A percentile compares a stretch with the other conserved stretches of the same genome.
Evolutionary conservation across 2,888 invertebrate species (phyloP).

Genomic region (Ophion slaviceki): DNA sequence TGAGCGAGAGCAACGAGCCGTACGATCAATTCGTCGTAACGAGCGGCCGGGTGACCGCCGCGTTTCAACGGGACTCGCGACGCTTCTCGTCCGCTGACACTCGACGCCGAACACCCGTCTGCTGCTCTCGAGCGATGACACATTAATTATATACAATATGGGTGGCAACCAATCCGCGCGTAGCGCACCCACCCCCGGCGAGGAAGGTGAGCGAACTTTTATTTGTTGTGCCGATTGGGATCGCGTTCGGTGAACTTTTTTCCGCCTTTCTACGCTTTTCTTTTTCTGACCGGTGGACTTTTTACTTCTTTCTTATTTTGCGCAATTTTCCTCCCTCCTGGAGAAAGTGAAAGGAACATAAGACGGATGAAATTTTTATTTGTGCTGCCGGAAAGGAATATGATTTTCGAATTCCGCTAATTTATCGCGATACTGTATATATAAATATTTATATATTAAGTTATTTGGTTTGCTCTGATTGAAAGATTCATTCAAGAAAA

Average conservation of each 20-base stretch:
- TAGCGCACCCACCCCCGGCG: slow-evolving; percentile 83
- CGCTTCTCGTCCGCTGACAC: slow-evolving; percentile 15
- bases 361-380: too few species aligned
- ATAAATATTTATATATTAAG: too few species aligned
- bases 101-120: slow-evolving; percentile 44
- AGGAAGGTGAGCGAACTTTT: slow-evolving; percentile 82
- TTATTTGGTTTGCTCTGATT: too few species aligned
- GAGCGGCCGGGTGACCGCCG: not conserved
- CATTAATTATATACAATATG: slow-evolving; percentile 77
- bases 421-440: too few species aligned
- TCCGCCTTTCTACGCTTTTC: too few species aligned
- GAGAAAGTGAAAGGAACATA: not conserved
- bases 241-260: not conserved
- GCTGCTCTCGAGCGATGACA: slow-evolving; percentile 61
- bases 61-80: slow-evolving; percentile 62
- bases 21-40: slow-evolving; percentile 15
- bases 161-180: slow-evolving; percentile 84
- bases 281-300: not conserved
- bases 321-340: not conserved
- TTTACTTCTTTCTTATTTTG: not conserved
- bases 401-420: too few species aligned
- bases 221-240: not conserved
- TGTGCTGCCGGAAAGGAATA: too few species aligned
- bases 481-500: too few species aligned
- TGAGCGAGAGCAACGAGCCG: slow-evolving; percentile 46